Evolutionary conservation across 1,140 invertebrate genomes (phyloP), one percentile per base, ranked within the genome.

Genomic region (Tetragonula clypearis): DNA sequence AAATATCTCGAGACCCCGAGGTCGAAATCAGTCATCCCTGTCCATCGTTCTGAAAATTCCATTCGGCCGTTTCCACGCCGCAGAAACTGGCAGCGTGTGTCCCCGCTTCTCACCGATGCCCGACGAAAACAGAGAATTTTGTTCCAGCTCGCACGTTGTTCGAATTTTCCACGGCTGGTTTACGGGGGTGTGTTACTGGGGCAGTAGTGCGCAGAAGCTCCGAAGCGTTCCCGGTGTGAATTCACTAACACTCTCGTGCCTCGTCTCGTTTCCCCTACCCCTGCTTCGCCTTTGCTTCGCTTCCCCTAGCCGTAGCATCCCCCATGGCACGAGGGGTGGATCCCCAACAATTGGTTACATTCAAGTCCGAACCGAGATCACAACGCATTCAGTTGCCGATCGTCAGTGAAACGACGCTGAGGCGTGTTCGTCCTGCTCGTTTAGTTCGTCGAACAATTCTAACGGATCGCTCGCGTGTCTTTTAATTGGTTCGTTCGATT

Each of bases 161-260:
- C 89, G 78, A 92, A 89, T 79, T 82, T 84, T 90, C 80, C 80
- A 68, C 79, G 21, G 76, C 55, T 41, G 65, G n/a, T 81, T 26
- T 66, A 87, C 91, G 92, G 92, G 92, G 93, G 93, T 93, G 93
- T 93, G 93, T 94, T 94, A 94, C 92, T 94, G 92, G 93, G 93
- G 93, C 93, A 94, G 86, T 87, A 93, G 91, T 93, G 93, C 93
- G 94, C 94, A 94, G 92, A 92, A 94, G 93, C 93, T 80, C 69
- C 83, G 4, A 86, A 87, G 87, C 80, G 82, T 88, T 87, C 90
- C 90, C 87, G 88, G 90, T 85, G 86, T 88, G 91, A 92, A 91
- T 92, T 90, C 83, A 71, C 88, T 88, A 84, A 82, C 86, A 73
- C 75, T 75, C 85, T 78, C 86, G 80, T 73, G 21, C 41, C 41